Conservation (phyloP, 2,797 vertebrate species). For the Acipenser transmontanus region DNA sequence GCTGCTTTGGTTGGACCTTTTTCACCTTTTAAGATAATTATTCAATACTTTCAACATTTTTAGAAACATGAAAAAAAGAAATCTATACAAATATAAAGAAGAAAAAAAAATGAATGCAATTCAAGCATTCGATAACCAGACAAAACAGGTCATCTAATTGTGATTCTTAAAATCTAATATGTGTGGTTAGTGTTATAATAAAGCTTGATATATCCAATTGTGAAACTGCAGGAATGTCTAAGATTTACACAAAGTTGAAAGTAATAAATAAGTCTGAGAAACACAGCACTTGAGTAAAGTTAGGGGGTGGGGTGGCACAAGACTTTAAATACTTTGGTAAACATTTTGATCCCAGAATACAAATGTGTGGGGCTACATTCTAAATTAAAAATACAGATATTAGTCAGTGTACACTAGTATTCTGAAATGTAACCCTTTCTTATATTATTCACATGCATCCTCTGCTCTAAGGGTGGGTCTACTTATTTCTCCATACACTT, state of each 20-base stretch:
- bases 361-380: slow-evolving; percentile 3
- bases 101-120: too few relatives aligned
- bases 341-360: slow-evolving; percentile 14
- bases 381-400: background rate
- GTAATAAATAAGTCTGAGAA: slow-evolving; percentile 45
- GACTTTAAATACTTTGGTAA: slow-evolving; percentile 15
- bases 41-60: slow-evolving; percentile 19
- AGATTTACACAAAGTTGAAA: slow-evolving; percentile 39
- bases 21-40: slow-evolving; percentile 13
- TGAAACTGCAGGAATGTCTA: slow-evolving; percentile 58
- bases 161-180: slow-evolving; percentile 25
- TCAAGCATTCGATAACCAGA: too few relatives aligned
- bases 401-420: too few relatives aligned
- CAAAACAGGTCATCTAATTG: slow-evolving; percentile 11
- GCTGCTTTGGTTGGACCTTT: slow-evolving; percentile 37
- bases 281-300: slow-evolving; percentile 14
- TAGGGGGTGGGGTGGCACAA: slow-evolving; percentile 21
- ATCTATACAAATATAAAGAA: slow-evolving; percentile 29
- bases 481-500: too few relatives aligned
- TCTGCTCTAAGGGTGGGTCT: too few relatives aligned
- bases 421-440: too few relatives aligned
- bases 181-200: slow-evolving; percentile 27
- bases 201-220: slow-evolving; percentile 32
- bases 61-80: slow-evolving; percentile 16
- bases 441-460: too few relatives aligned